Conservation (phyloP, 2,797 vertebrate genomes). For the Thamnophis elegans region DNA sequence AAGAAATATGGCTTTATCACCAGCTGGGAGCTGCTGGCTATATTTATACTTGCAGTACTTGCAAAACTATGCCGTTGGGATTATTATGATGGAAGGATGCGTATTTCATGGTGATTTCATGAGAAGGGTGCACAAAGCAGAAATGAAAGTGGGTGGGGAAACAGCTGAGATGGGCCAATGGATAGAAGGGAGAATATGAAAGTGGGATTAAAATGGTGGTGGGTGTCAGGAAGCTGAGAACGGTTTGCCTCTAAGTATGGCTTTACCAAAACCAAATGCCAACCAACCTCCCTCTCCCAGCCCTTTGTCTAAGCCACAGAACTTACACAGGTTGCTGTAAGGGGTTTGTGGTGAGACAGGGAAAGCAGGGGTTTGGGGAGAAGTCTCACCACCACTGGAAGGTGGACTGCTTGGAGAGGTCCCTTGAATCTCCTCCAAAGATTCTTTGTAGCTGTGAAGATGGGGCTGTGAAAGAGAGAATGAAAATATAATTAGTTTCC, state of each 20-base stretch:
- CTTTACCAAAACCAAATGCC: constrained; percentile 43
- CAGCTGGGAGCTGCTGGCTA: not conserved
- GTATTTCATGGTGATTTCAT: not conserved
- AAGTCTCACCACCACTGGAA: constrained; percentile 88
- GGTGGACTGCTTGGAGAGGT: constrained; percentile 76
- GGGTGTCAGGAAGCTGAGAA: constrained; percentile 48
- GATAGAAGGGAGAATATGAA: not conserved
- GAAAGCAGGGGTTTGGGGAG: constrained; percentile 83
- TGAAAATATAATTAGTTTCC: constrained; percentile 28
- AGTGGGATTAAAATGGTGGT: constrained; percentile 16
- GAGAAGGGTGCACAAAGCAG: not conserved
- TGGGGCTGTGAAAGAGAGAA: constrained; percentile 78
- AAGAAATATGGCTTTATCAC: not conserved
- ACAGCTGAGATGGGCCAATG: not conserved
- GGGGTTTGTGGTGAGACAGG: constrained; percentile 82
- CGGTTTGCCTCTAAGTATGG: constrained; percentile 37
- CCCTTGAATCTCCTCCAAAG: constrained; percentile 93
- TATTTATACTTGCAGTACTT: not conserved
- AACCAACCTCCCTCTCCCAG: constrained; percentile 41
- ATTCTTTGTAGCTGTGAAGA: constrained; percentile 98
- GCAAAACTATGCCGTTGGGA: not conserved
- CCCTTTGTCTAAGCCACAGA: constrained; percentile 64
- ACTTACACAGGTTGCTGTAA: constrained; percentile 85
- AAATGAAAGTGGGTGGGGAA: not conserved
- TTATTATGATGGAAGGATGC: not conserved